phyloP scores from a whole-genome alignment of 2,113 vertebrate genomes.

The Oenanthe oenanthe region DNA sequence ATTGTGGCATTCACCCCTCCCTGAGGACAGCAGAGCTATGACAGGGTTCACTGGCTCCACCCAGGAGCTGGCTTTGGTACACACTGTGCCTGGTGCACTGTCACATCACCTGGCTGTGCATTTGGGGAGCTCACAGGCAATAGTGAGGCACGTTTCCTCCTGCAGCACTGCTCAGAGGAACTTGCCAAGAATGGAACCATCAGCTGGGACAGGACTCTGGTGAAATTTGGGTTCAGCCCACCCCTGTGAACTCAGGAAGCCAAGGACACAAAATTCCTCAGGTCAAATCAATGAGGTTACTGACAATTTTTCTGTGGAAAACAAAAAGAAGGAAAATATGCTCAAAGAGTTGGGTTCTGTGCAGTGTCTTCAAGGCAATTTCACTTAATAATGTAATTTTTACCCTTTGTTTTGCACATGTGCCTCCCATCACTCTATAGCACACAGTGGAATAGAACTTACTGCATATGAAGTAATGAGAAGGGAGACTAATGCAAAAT shows the following conservation, averaged over 20 bases:
- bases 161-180: background rate
- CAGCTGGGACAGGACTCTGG: background rate
- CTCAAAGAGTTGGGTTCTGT: background rate
- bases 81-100: no score
- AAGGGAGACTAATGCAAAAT: background rate
- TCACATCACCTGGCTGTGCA: accelerated
- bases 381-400: background rate
- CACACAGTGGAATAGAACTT: background rate
- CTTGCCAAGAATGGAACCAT: background rate
- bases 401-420: background rate
- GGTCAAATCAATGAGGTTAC: accelerated
- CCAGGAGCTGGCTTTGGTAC: background rate
- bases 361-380: background rate
- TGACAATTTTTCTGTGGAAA: background rate
- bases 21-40: background rate
- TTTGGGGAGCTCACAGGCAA: accelerated
- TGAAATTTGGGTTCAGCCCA: background rate
- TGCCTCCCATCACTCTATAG: background rate
- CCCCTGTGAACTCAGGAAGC: background rate
- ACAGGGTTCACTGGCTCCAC: background rate
- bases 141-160: accelerated
- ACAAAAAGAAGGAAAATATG: background rate
- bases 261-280: background rate
- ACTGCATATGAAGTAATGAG: background rate
- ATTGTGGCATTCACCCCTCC: background rate